Percentiles rank a stretch among this genome's conserved stretches.
phyloP scores from a whole-genome alignment of 2,888 invertebrate species.

The Blera fallax region DNA sequence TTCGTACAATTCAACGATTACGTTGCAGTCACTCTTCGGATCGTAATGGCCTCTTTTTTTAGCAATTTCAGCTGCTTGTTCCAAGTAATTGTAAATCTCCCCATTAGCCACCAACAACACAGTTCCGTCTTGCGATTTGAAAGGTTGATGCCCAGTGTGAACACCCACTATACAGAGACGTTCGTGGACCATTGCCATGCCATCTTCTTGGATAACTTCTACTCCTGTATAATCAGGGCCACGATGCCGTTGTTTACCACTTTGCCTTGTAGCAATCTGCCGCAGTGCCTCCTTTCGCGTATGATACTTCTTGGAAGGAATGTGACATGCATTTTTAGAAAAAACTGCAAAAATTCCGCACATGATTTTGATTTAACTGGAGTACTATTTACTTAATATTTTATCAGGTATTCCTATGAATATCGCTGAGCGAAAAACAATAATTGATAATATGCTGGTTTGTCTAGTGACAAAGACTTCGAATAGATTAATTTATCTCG shows the following conservation, averaged over 20 bases:
- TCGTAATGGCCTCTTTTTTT: constrained; percentile 77
- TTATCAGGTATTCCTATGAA: not conserved
- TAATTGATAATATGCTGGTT: no score
- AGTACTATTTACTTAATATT: not conserved
- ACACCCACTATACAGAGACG: constrained; percentile 79
- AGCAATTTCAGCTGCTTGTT: constrained; percentile 78
- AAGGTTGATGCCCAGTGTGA: constrained; percentile 79
- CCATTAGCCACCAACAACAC: constrained; percentile 80
- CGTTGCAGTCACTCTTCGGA: constrained; percentile 81
- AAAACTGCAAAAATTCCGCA: constrained; percentile 81
- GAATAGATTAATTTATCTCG: no score
- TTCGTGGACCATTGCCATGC: constrained; percentile 80
- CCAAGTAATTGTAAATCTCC: constrained; percentile 81
- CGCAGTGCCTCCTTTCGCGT: constrained; percentile 76
- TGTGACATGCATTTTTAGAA: constrained; percentile 77
- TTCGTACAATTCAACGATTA: constrained; percentile 80
- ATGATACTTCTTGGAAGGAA: constrained; percentile 74
- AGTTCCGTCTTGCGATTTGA: constrained; percentile 77
- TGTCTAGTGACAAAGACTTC: no score
- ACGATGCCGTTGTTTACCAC: constrained; percentile 79
- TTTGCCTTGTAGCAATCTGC: constrained; percentile 80
- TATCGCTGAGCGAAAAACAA: no score
- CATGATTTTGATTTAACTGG: constrained; percentile 75
- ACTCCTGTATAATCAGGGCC: constrained; percentile 81
- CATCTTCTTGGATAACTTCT: constrained; percentile 76